Base-by-base conservation (phyloP, 2,888 invertebrate genomes). In the Melanotus villosus region DNA sequence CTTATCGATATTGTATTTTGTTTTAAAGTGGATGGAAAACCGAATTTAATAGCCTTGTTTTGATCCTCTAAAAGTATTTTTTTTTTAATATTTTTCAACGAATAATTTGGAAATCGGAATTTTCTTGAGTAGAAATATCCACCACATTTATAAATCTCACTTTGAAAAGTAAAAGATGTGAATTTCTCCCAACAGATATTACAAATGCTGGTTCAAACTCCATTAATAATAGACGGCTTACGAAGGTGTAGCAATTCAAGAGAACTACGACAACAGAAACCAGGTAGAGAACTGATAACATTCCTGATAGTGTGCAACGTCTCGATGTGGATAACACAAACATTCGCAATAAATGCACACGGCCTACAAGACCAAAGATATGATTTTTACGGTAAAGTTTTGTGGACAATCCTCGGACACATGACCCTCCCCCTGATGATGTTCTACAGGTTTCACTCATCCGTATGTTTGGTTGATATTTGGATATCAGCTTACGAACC, bases 371-470 rank as follows among this genome's bases (percentile, higher is more conserved):
- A 88, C 65, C 83, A 86, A 47, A 86, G 91, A 81, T 90, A 91
- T 77, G 87, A 89, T 34, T 92, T 87, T 80, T 93, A 92, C 78
- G 93, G 93, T 19, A 89, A 89, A 76, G 88, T 89, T 1, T 77
- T 90, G 23, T 93, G 93, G 93, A 89, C 91, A 4, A 88, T 93
- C 50, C 85, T 93, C 3, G 91, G 91, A 18, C 93, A 93, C 79
- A 85, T 92, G 78, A 90, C 91, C 32, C 83, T 92, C 9, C 93
- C 93, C 0, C 84, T 93, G 1, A 92, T 91, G 67, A 91, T 93
- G 88, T 93, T 93, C 84, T 93, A 92, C 79, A 86, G 93, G 68
- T 93, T 93, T 80, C 93, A 93, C 79, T 91, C 92, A 0, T 90
- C 92, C n/a, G 93, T 92, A 0, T 93, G 93, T 78, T 87, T 93